Evolutionary conservation across 2,888 invertebrate genomes (phyloP).

Genomic region (Mesoligia furuncula): DNA sequence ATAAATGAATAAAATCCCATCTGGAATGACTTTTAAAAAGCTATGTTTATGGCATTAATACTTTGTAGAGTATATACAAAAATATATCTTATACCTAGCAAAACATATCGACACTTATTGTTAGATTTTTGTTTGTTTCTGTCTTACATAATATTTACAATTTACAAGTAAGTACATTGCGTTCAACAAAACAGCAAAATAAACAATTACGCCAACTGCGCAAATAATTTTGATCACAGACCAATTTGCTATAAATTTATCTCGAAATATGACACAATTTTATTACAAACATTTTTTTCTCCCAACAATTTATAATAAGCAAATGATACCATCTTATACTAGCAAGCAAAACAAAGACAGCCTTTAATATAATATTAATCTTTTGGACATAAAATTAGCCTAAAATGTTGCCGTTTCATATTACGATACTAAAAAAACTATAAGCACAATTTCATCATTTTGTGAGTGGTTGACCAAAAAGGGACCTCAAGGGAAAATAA

Average conservation of each 20-base stretch:
- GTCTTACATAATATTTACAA: slow-evolving; percentile 61
- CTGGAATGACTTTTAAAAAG: slow-evolving; percentile 57
- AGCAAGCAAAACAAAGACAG: neutral
- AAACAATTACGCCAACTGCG: slow-evolving; percentile 58
- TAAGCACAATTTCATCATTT: slow-evolving; percentile 17
- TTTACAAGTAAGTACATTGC: slow-evolving; percentile 66
- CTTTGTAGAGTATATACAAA: slow-evolving; percentile 56
- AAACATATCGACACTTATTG: slow-evolving; percentile 27
- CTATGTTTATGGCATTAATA: slow-evolving; percentile 45
- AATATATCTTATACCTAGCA: slow-evolving; percentile 46
- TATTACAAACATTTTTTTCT: neutral
- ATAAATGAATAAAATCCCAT: slow-evolving; percentile 24
- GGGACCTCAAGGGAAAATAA: too few relatives aligned
- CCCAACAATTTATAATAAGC: slow-evolving; percentile 2
- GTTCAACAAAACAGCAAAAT: slow-evolving; percentile 45
- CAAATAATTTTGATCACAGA: slow-evolving; percentile 76
- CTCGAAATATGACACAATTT: slow-evolving; percentile 42
- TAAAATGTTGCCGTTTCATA: slow-evolving; percentile 26
- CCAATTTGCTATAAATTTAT: slow-evolving; percentile 54
- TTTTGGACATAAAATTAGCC: slow-evolving; percentile 13
- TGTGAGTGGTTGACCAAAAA: too few relatives aligned
- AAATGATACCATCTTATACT: neutral
- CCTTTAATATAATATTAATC: neutral
- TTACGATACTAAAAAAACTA: slow-evolving; percentile 6
- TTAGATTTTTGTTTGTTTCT: slow-evolving; percentile 11